These are phyloP conservation scores for Tenthredo amoena DNA, from an alignment of 2,888 invertebrate species.

Conservation along the genomic window DNA sequence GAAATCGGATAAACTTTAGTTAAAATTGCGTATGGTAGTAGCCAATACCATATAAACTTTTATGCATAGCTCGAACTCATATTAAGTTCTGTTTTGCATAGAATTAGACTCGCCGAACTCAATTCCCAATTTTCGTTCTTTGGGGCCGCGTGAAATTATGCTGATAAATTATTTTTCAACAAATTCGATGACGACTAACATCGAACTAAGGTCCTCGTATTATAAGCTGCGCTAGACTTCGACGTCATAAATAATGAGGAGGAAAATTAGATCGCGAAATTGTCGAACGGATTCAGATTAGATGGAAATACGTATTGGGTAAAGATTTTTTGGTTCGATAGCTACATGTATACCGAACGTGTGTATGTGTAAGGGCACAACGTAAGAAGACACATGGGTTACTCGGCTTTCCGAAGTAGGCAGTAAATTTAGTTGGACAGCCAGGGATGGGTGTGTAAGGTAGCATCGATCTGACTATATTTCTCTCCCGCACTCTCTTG, in stretches of 20 bases:
- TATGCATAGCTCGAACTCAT: not conserved
- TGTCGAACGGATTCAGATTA: not conserved
- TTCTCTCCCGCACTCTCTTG: not conserved
- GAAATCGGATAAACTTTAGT: not conserved
- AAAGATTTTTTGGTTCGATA: conserved; percentile 14
- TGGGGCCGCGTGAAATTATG: too few relatives aligned
- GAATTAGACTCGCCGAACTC: not conserved
- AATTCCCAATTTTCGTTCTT: not conserved
- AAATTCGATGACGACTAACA: not conserved
- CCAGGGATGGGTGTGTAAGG: conserved; percentile 40
- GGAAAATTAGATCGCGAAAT: not conserved
- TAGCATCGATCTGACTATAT: conserved; percentile 42
- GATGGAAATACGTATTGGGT: not conserved
- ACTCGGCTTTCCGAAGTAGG: conserved; percentile 40
- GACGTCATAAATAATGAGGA: not conserved
- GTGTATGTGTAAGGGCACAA: conserved; percentile 3
- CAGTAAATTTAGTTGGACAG: conserved; percentile 49
- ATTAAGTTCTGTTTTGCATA: not conserved
- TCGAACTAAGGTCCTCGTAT: not conserved
- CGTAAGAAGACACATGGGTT: conserved; percentile 47
- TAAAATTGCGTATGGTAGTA: not conserved
- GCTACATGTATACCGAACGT: not conserved
- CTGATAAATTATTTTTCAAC: not conserved
- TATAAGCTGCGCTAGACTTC: not conserved
- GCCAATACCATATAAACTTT: not conserved